Evolutionary conservation across 1,140 invertebrate genomes (phyloP), one percentile per base, ranked within the genome.

Genomic region (Papilio aristodemus): DNA sequence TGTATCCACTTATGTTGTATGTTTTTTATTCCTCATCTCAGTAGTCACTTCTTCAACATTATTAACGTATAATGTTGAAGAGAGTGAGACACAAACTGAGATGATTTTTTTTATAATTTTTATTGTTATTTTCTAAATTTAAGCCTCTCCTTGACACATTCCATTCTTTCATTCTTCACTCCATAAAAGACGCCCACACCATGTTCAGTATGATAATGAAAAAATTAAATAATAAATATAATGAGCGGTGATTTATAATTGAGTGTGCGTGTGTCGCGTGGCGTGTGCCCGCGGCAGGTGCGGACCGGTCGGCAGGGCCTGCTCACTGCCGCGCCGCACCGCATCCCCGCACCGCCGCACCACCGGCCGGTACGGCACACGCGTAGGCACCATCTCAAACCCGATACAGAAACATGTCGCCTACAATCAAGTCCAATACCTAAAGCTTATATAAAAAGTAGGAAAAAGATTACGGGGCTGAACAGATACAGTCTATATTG

Each of bases 201-300:
- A 32, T 32, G 27, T 6, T 32, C 2, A 32, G 27, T 32, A 32
- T n/a, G n/a, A 32, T 32, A 3, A 32, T 3, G 27, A 54, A 54
- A 25, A 17, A 64, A 64, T 43, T 17, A 19, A 46, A 14, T 25
- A 17, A 7, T 43, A 46, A 66, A 43, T n/a, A n/a, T 39, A 27
- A 7, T 46, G 9, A 11, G 39, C 27, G 27, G 19, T 38, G 36
- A 57, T 38, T 64, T 62, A 62, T 62, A 39, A 22, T 17, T 10
- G 2, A 62, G 59, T 62, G 59, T 70, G 25, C 41, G 68, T 14
- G n/a, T 8, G 19, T 43, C 41, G 37, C 32, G 74, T 87, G 86
- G 84, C 87, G 87, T 90, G 86, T 88, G 87, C 87, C 85, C 70
- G 71, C 60, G 82, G 86, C 87, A 90, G 87, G 87, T 90, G 59